Percentiles rank a stretch among this genome's conserved stretches.
Conservation (phyloP, 2,888 invertebrate genomes). For the Heteromyza rotundicornis region DNA sequence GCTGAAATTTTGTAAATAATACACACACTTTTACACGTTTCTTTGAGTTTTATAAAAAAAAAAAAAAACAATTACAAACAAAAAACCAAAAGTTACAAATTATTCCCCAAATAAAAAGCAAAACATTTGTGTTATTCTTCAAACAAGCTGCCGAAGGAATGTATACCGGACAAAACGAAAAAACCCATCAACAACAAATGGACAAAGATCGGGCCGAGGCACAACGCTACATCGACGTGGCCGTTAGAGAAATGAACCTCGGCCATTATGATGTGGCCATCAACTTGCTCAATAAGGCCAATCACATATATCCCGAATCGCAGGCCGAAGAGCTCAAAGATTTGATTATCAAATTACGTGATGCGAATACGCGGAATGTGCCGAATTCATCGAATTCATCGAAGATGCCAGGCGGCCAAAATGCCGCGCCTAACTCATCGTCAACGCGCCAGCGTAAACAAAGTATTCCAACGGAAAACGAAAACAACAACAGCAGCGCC, state of each 20-base stretch:
- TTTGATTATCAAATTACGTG: conserved; percentile 36
- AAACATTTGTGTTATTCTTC: conserved; percentile 40
- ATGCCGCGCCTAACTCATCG: neutral
- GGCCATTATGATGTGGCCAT: conserved; percentile 71
- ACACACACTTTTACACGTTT: no score
- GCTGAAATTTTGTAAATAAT: no score
- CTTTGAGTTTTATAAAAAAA: no score
- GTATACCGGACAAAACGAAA: neutral
- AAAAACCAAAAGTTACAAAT: conserved; percentile 3
- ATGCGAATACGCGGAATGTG: conserved; percentile 11
- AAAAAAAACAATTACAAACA: no score
- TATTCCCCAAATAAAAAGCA: conserved; percentile 29
- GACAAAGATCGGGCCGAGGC: conserved; percentile 63
- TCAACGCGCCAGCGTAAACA: conserved; percentile 18
- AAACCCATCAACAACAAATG: neutral
- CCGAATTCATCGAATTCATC: neutral
- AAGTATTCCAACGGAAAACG: neutral
- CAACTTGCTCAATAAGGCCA: conserved; percentile 71
- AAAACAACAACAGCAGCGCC: conserved; percentile 2
- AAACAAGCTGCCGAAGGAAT: conserved; percentile 40
- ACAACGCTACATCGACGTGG: conserved; percentile 71
- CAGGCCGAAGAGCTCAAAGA: conserved; percentile 67
- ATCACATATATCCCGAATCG: conserved; percentile 70
- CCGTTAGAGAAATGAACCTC: conserved; percentile 66
- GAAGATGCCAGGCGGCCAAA: neutral